These are phyloP conservation scores for Rugalucina vietnamica DNA, from an alignment of 2,888 invertebrate species.

Conservation along the genomic window DNA sequence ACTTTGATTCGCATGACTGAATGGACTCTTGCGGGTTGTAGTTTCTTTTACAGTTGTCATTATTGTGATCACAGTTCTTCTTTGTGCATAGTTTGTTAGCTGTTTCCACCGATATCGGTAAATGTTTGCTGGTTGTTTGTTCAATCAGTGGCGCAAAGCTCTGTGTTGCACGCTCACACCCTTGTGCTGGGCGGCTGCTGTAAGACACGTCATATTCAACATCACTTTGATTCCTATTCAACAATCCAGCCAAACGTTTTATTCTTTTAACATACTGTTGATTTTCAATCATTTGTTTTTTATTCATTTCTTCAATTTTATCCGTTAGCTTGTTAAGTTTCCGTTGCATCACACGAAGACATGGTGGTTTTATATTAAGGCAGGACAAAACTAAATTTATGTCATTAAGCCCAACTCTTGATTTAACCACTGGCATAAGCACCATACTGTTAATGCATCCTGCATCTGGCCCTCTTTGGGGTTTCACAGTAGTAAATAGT, in stretches of 20 bases:
- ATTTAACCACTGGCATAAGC: neutral
- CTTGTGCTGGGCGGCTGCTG: neutral
- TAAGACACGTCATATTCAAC: conserved; percentile 17
- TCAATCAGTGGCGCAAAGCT: conserved; percentile 11
- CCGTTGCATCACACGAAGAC: neutral
- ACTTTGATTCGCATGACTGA: neutral
- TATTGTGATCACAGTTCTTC: conserved; percentile 1
- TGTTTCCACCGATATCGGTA: neutral
- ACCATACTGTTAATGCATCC: neutral
- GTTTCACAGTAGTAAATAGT: neutral
- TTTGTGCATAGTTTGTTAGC: conserved; percentile 20
- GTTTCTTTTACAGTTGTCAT: conserved; percentile 22
- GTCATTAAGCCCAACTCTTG: neutral
- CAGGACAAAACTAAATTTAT: neutral
- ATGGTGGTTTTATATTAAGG: neutral
- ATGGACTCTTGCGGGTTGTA: conserved; percentile 12
- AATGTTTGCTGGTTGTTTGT: neutral
- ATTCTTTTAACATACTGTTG: conserved; percentile 6
- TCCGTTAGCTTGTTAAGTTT: neutral
- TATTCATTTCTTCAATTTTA: neutral
- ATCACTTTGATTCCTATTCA: neutral
- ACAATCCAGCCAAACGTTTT: neutral
- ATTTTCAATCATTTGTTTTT: conserved; percentile 3
- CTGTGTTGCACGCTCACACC: conserved; percentile 8
- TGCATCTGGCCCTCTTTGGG: neutral